A percentile compares a stretch with the other conserved stretches of the same genome.
These are phyloP conservation scores for Enhydra lutris DNA, from an alignment of 2,113 vertebrate species.

Conservation along the genomic window DNA sequence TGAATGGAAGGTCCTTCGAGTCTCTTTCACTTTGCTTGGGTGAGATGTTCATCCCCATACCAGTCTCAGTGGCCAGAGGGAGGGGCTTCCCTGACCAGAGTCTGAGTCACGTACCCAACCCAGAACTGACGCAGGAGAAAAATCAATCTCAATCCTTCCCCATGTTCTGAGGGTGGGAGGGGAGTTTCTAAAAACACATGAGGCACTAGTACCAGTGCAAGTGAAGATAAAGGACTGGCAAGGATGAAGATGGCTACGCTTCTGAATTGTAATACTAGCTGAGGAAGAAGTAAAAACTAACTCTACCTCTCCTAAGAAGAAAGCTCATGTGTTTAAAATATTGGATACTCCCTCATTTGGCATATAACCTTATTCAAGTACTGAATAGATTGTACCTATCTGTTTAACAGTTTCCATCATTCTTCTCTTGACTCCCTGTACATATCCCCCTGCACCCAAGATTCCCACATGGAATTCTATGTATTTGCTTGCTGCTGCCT, in stretches of 20 bases:
- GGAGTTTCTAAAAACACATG: background rate
- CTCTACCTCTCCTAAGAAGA: background rate
- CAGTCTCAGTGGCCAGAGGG: background rate
- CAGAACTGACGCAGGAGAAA: fast-evolving
- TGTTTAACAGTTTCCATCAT: background rate
- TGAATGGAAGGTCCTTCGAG: background rate
- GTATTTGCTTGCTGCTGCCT: background rate
- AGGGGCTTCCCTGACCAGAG: background rate
- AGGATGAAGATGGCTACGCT: background rate
- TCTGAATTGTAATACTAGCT: background rate
- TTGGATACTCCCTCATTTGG: background rate
- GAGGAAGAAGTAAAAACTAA: background rate
- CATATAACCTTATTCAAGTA: background rate
- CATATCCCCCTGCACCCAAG: background rate
- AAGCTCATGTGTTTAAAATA: background rate
- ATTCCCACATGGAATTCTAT: background rate
- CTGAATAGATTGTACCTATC: background rate
- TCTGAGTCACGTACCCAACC: too few relatives aligned
- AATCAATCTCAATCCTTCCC: fast-evolving
- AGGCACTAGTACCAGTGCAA: background rate
- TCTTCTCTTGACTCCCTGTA: background rate
- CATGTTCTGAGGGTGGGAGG: background rate
- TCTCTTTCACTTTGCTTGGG: background rate
- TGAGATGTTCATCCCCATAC: fast-evolving
- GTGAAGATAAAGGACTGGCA: background rate